phyloP scores from a whole-genome alignment of 2,888 invertebrate genomes.

The Altica lythri region DNA sequence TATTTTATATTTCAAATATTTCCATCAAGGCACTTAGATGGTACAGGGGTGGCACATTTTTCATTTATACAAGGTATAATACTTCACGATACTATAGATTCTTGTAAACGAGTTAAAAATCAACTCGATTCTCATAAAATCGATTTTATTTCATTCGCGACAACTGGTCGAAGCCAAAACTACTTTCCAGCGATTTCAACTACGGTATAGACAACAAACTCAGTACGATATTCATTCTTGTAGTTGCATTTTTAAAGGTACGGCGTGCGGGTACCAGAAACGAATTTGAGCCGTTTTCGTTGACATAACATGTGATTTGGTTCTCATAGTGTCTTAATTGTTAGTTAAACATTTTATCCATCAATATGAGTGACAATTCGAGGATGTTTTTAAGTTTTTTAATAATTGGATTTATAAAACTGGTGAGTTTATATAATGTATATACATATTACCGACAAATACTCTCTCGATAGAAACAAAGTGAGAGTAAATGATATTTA shows the following conservation, averaged over 20 bases:
- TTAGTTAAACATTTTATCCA: constrained; percentile 7
- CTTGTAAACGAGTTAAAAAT: no score
- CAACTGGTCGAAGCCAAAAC: constrained; percentile 36
- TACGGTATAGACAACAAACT: constrained; percentile 28
- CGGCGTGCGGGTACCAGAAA: constrained; percentile 15
- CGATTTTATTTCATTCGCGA: no score
- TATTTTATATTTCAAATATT: no score
- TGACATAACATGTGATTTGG: constrained; percentile 34
- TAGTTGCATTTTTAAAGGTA: constrained; percentile 23
- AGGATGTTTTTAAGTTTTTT: constrained; percentile 30
- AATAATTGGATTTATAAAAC: constrained; percentile 27
- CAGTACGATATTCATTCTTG: constrained; percentile 31
- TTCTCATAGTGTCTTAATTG: constrained; percentile 4
- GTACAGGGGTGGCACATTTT: no score
- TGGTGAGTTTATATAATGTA: constrained; percentile 31
- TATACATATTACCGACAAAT: no score
- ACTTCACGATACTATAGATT: no score
- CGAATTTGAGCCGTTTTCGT: constrained; percentile 21
- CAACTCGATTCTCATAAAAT: no score
- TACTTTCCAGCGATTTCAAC: constrained; percentile 39
- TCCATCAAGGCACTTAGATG: no score
- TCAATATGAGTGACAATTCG: constrained; percentile 31
- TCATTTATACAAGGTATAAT: no score
- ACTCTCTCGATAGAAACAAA: no score
- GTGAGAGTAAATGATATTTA: no score